Evolutionary conservation across 30 jellyfish, hydroid and myxozoan genomes (phyloP).

Genomic region (Cassiopea xamachana): DNA sequence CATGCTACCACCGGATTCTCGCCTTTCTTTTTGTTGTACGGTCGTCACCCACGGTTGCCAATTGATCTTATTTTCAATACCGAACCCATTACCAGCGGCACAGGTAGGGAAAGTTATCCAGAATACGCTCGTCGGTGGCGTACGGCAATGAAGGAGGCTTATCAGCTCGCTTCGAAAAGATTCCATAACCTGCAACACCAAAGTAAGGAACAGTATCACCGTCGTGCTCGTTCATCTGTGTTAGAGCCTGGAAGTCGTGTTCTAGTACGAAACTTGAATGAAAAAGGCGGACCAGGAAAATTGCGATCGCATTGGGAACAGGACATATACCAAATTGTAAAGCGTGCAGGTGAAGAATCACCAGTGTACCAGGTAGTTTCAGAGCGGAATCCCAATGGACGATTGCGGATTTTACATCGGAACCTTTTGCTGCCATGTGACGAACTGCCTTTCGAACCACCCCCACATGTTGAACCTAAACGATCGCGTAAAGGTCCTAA

Average conservation of each 20-base stretch:
- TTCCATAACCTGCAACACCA: background rate
- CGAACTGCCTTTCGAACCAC: conserved; percentile 18
- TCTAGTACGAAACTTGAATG: conserved; percentile 7
- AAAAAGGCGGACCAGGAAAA: conserved; percentile 45
- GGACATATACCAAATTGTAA: conserved; percentile 6
- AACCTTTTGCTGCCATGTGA: conserved; percentile 47
- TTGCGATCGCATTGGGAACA: conserved; percentile 36
- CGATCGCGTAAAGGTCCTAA: background rate
- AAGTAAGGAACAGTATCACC: conserved; percentile 13
- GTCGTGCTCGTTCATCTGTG: background rate
- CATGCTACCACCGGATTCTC: conserved; percentile 20
- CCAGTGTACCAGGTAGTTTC: conserved; percentile 46
- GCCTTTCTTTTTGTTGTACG: conserved; percentile 22
- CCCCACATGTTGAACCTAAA: background rate
- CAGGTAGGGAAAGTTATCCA: background rate
- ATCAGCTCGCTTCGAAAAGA: conserved; percentile 29
- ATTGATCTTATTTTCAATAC: conserved; percentile 35
- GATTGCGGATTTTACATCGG: conserved; percentile 40
- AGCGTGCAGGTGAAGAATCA: conserved; percentile 22
- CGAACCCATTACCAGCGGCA: background rate
- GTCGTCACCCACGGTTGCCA: conserved; percentile 50
- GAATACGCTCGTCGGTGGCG: conserved; percentile 36
- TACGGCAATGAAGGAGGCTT: conserved; percentile 44
- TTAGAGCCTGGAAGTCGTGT: conserved; percentile 22
- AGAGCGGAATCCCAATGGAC: conserved; percentile 31